Base-by-base conservation (phyloP, 2,797 vertebrate species). In the Todus mexicanus region DNA sequence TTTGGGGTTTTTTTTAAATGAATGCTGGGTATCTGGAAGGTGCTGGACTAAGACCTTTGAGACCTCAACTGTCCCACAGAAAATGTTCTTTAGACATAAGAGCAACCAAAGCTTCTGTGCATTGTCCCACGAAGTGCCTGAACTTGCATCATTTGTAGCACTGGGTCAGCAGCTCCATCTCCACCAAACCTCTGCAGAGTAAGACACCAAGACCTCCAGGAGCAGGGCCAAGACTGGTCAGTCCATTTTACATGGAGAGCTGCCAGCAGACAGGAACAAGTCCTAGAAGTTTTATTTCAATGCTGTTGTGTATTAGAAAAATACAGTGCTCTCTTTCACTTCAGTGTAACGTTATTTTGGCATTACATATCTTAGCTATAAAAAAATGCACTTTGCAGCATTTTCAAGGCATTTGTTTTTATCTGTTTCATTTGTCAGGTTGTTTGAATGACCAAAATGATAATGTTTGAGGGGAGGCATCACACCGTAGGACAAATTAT, bases 361-460 rank as follows among this genome's bases (percentile, higher is more conserved):
- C 50, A 63, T 71, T 69, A 81, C 2, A 9, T 31, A 66, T 9
- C 31, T 51, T 48, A 53, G n/a, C 25, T 63, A 51, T 53, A 59
- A 84, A 89, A 90, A 90, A 53, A 74, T 15, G 12, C 15, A 19
- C 53, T 81, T 71, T 78, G 45, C 79, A 87, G 78, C 26, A 70
- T 82, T 90, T 54, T 84, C 35, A 48, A 78, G 45, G 78, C 77
- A 89, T 93, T 89, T 87, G 63, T n/a, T 90, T 96, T 94, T 70
- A 81, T 78, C 57, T 85, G 89, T 92, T 87, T 56, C 51, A 90
- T 87, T 94, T 95, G 70, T 89, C 68, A 42, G 59, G 54, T 75
- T 92, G 78, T 60, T 94, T 90, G 91, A 94, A 87, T 65, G 90
- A 90, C 70, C 86, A 90, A 89, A 95, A 89, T 38, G 29, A 77